phyloP scores from a whole-genome alignment of 2,888 invertebrate genomes.

The Dioctria linearis region DNA sequence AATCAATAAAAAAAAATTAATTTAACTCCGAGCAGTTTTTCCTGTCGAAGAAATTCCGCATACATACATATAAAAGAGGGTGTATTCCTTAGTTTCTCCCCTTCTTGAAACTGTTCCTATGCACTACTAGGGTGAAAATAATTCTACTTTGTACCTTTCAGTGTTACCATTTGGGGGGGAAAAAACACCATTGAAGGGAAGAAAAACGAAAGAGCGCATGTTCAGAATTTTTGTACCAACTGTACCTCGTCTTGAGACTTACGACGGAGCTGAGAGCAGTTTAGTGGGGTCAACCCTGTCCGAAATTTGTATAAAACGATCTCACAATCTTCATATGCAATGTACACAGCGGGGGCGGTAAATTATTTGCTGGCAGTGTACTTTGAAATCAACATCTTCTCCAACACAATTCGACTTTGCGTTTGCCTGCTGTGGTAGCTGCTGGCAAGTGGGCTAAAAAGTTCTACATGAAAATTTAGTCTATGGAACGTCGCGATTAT shows the following conservation, averaged over 20 bases:
- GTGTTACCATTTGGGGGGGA: slow-evolving; percentile 7
- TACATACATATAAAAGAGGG: not conserved
- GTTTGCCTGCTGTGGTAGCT: no score
- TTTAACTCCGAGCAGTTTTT: slow-evolving; percentile 31
- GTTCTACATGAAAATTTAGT: slow-evolving; percentile 51
- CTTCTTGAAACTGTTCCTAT: not conserved
- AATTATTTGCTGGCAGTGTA: slow-evolving; percentile 29
- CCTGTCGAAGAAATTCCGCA: slow-evolving; percentile 24
- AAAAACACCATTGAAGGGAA: not conserved
- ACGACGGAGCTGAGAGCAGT: not conserved
- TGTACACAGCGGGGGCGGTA: slow-evolving; percentile 20
- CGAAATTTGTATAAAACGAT: not conserved
- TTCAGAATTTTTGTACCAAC: slow-evolving; percentile 2
- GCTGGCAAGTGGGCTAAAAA: slow-evolving; percentile 41
- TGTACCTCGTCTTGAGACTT: not conserved
- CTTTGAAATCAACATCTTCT: not conserved
- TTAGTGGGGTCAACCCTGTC: not conserved
- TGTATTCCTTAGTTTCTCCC: not conserved
- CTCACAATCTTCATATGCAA: not conserved
- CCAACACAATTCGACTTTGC: slow-evolving; percentile 8
- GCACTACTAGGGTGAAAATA: slow-evolving; percentile 21
- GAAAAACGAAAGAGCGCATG: slow-evolving; percentile 18
- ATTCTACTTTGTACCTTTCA: slow-evolving; percentile 8
- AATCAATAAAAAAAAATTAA: slow-evolving; percentile 40
- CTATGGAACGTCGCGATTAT: slow-evolving; percentile 55